A percentile compares a stretch with the other conserved stretches of the same genome.
These are phyloP conservation scores for Dendrolimus punctatus DNA, from an alignment of 1,140 invertebrate genomes.

Conservation along the genomic window DNA sequence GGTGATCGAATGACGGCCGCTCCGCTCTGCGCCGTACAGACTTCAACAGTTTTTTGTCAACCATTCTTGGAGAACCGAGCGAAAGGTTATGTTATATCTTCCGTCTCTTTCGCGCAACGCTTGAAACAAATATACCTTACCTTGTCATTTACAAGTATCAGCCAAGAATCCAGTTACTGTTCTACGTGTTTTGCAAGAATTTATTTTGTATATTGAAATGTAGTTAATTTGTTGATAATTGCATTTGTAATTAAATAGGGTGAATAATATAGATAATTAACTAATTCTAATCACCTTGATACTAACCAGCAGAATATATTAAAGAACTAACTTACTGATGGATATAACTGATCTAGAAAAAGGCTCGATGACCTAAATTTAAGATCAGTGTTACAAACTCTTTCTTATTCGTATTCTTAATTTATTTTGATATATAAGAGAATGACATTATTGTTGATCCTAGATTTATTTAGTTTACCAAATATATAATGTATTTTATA, in stretches of 20 bases:
- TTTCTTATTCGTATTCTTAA: too few species aligned
- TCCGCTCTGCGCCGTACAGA: slow-evolving; percentile 58
- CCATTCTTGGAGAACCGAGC: slow-evolving; percentile 51
- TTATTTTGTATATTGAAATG: slow-evolving; percentile 24
- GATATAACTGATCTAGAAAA: too few species aligned
- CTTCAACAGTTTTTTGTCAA: slow-evolving; percentile 57
- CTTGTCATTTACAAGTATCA: slow-evolving; percentile 17
- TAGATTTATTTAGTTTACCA: too few species aligned
- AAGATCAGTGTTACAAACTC: too few species aligned
- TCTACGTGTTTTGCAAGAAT: slow-evolving; percentile 58
- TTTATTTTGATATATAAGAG: too few species aligned
- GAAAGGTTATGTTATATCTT: slow-evolving; percentile 50
- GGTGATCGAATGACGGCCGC: slow-evolving; percentile 36
- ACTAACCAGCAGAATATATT: too few species aligned
- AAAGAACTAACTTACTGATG: too few species aligned
- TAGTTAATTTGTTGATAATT: slow-evolving; percentile 10
- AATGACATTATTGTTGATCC: too few species aligned
- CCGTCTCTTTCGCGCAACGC: slow-evolving; percentile 30
- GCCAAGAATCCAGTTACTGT: slow-evolving; percentile 59
- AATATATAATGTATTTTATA: too few species aligned
- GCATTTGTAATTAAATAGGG: not conserved
- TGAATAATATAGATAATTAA: not conserved
- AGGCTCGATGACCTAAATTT: too few species aligned
- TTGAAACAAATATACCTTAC: slow-evolving; percentile 22
- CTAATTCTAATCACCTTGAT: too few species aligned